These are phyloP conservation scores for Dynastes hyllus DNA, from an alignment of 2,888 invertebrate genomes.

Conservation along the genomic window DNA sequence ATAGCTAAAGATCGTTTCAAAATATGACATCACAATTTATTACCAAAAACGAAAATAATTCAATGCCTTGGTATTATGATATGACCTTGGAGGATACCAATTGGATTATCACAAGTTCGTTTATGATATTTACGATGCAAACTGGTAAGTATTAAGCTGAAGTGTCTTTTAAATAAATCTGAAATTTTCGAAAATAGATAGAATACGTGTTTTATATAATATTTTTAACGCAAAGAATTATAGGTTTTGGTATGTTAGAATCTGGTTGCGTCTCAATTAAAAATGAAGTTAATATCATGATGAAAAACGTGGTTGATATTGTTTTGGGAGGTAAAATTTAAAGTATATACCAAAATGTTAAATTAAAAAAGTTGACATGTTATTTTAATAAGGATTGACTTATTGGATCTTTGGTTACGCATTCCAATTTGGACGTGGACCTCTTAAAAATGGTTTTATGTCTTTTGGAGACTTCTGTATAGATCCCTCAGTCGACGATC, in stretches of 20 bases:
- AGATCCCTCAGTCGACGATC: conserved; percentile 83
- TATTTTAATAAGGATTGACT: conserved; percentile 77
- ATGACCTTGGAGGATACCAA: conserved; percentile 83
- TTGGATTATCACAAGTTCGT: conserved; percentile 91
- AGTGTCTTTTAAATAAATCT: neutral
- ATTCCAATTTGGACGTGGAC: conserved; percentile 87
- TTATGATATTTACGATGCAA: conserved; percentile 96
- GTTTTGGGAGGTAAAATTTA: conserved; percentile 83
- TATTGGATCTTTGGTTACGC: conserved; percentile 98
- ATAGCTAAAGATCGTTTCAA: neutral
- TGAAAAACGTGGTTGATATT: conserved; percentile 96
- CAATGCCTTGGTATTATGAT: conserved; percentile 75
- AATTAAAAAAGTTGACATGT: neutral
- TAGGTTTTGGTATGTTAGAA: conserved; percentile 95
- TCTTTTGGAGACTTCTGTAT: conserved; percentile 89
- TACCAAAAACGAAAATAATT: conserved; percentile 58
- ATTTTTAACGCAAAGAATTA: conserved; percentile 52
- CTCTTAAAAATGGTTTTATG: conserved; percentile 84
- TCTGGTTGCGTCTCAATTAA: conserved; percentile 94
- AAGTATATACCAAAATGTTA: neutral
- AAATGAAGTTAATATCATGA: conserved; percentile 98
- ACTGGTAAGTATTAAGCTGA: conserved; percentile 76
- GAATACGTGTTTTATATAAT: too few relatives aligned
- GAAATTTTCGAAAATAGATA: too few relatives aligned
- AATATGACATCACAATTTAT: conserved; percentile 21